Evolutionary conservation across 2,797 vertebrate genomes (phyloP), one percentile per base, ranked within the genome.

Genomic region (Tinamus major): DNA sequence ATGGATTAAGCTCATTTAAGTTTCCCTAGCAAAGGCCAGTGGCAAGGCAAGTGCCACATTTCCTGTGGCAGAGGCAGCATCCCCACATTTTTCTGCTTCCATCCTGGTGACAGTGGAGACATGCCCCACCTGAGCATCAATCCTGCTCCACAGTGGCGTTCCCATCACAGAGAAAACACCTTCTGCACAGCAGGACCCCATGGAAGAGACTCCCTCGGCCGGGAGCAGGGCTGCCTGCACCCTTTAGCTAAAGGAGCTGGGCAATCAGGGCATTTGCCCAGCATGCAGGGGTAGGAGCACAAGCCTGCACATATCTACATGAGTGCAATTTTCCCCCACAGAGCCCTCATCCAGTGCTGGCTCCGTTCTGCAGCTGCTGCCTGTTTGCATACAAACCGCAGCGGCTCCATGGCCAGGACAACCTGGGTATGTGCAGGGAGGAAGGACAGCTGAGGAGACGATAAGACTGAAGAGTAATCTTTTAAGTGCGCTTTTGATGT

Each of bases 291-390:
- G n/a, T 7, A 10, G 9, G 16, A 10, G 15, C 14, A 23, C 24
- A 10, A 12, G 13, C 33, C 51, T 21, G 51, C 8, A 19, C 17
- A 59, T 24, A 29, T 0, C 5, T 3, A 19, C 6, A 6, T 8
- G 31, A 55, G 33, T 26, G 46, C 51, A 31, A 59, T 10, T 29
- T 11, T 9, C 37, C 37, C 33, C n/a, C 48, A 69, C 12, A 14
- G 7, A 17, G 9, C 39, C 48, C 42, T 46, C 26, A 9, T 19
- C 13, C 26, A 10, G 8, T 20, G 35, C 61, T 41, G 19, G 42
- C 21, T 44, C 61, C 67, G 27, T 27, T 46, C 24, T 44, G 59
- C 26, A 46, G 31, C 55, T n/a, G 55, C 55, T 33, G 31, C 42
- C 6, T 24, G 49, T 59, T 56, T 62, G 10, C 37, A 24, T 29